Evolutionary conservation across 2,797 vertebrate species (phyloP), one percentile per base, ranked within the genome.

Genomic region (Protonibea diacanthus): DNA sequence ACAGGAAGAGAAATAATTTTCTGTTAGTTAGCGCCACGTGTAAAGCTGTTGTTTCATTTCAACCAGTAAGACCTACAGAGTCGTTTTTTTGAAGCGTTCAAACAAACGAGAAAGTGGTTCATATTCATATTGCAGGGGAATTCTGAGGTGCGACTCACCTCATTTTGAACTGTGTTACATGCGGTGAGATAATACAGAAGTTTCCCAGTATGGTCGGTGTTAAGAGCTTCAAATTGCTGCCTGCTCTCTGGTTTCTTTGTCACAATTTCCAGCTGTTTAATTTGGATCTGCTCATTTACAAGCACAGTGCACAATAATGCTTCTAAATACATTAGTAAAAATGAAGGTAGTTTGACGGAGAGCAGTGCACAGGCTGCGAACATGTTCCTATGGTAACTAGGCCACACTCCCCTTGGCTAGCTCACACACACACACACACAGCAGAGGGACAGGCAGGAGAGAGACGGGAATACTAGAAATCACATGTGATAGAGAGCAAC

Each of bases 331-430:
- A 82, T 84, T 82, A 80, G 82, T 77, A 67, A 74, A 86, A 86
- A 83, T 56, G 71, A 86, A 89, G 82, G 86, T 78, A 81, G 81
- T 86, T 83, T 78, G 81, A 88, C 82, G 66, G 83, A 89, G 78
- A 88, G 87, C 77, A 52, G 74, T 67, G 81, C 83, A 79, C 78
- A 81, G 81, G 86, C 90, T 84, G 79, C 47, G 13, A 91, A 82
- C 85, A 86, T 66, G 93, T 93, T 93, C 89, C 91, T 86, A 94
- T 93, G 92, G 91, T 89, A 93, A 94, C 92, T 88, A 87, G 88
- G 89, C 91, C 91, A 89, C 90, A 90, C 75, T 91, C 72, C 84
- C 66, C 64, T 81, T 86, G 89, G 90, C 86, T 86, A 59, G 80
- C 82, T 85, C 84, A 55, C 81, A 73, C 84, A 79, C 74, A 79